Evolutionary conservation across 1,140 invertebrate genomes (phyloP), one percentile per base, ranked within the genome.

Genomic region (Nephila pilipes): DNA sequence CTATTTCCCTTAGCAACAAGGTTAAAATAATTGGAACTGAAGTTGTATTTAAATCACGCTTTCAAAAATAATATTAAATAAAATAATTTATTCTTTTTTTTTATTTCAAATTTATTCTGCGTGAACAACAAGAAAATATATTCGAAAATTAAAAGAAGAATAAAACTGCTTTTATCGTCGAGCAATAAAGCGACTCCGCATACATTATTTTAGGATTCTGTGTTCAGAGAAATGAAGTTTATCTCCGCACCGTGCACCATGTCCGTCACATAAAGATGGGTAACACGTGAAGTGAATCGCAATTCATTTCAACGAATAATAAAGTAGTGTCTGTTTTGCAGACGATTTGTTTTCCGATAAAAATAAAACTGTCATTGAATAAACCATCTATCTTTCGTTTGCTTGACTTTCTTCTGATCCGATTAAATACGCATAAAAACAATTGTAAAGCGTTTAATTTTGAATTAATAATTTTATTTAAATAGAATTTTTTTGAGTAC

Each of bases 251-350:
- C 69, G 14, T 75, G 16, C 69, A 75, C 29, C 16, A 20, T 36
- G 69, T 32, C 69, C 69, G 16, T 75, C 69, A 75, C 69, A 36
- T 75, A 32, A 36, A 18, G 29, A 75, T 32, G 69, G 5, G 32
- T 6, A 75, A 75, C 69, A 5, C 69, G 69, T 32, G 69, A 32
- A 75, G 69, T 75, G 69, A 75, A 75, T 75, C 69, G 18, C 69
- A 75, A 75, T 75, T 36, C 69, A 75, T 36, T 75, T 75, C 69
- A 75, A 6, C 69, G 69, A 75, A 75, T 75, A 75, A 75, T 75
- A 75, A 75, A 75, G 29, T 36, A 16, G 29, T 32, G 69, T 75
- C 29, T 32, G 69, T 75, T 75, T 75, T 75, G 69, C 69, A 75
- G 69, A 75, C 69, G 69, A 75, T 75, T 75, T 75, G 69, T 75